Conservation (phyloP, 2,113 vertebrate genomes). For the Amphilophus citrinellus region DNA sequence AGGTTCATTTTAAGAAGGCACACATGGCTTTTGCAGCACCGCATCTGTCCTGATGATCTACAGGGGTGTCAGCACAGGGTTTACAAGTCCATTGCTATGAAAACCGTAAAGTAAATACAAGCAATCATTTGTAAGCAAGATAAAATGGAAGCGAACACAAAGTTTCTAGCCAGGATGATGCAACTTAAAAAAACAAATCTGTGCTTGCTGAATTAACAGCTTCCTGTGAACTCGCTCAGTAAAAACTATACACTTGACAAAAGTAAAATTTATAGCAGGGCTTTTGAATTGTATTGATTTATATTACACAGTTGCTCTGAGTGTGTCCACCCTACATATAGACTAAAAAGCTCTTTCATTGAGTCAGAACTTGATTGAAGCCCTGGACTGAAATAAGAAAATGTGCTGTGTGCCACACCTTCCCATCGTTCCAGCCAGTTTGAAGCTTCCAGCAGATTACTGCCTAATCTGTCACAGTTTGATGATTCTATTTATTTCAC, state of each 20-base stretch:
- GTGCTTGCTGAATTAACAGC: constrained; percentile 26
- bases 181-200: neutral
- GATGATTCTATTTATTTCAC: constrained; percentile 48
- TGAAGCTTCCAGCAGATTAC: constrained; percentile 35
- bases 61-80: neutral
- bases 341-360: constrained; percentile 12
- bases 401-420: constrained; percentile 8
- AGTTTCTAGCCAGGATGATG: neutral
- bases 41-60: neutral
- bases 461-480: constrained; percentile 15
- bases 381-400: constrained; percentile 38
- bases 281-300: constrained; percentile 37
- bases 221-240: neutral
- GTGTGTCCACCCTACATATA: neutral
- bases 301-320: constrained; percentile 16
- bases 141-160: neutral
- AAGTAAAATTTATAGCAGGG: constrained; percentile 17
- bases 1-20: neutral
- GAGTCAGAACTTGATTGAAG: constrained; percentile 25
- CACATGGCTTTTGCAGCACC: neutral
- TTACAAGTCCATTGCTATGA: neutral
- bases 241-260: constrained; percentile 9
- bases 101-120: neutral
- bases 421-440: constrained; percentile 8
- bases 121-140: neutral